Evolutionary conservation across 2,888 invertebrate species (phyloP).

Genomic region (Exocentrus adspersus): DNA sequence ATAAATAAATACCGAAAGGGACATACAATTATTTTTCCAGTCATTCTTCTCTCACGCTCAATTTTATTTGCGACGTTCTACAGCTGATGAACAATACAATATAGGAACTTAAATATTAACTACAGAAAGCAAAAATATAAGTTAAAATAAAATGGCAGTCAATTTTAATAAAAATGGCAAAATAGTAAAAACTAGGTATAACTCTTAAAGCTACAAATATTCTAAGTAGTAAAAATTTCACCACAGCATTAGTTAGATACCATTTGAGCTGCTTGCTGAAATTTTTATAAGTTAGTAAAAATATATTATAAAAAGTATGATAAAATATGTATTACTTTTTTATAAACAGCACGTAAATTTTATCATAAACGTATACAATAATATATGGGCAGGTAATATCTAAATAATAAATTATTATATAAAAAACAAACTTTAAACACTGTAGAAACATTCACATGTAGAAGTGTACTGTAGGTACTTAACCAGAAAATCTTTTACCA

Average conservation of each 20-base stretch:
- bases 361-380: constrained; percentile 45
- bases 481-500: constrained; percentile 38
- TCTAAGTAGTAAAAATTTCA: constrained; percentile 34
- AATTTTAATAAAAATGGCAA: constrained; percentile 56
- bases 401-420: constrained; percentile 43
- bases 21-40: constrained; percentile 23
- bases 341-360: constrained; percentile 46
- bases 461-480: constrained; percentile 12
- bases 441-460: constrained; percentile 45
- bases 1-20: not conserved
- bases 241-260: constrained; percentile 27
- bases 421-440: constrained; percentile 43
- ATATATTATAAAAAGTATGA: constrained; percentile 48
- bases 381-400: constrained; percentile 38
- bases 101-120: constrained; percentile 59
- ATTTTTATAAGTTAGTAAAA: constrained; percentile 47
- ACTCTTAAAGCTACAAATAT: constrained; percentile 41
- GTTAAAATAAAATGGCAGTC: constrained; percentile 59
- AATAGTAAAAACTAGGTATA: constrained; percentile 51
- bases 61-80: constrained; percentile 48
- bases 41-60: constrained; percentile 45
- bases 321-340: constrained; percentile 46
- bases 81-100: constrained; percentile 50
- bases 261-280: constrained; percentile 32
- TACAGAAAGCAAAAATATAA: constrained; percentile 55